These are phyloP conservation scores for Geotrypetes seraphini DNA, from an alignment of 2,797 vertebrate species.

Conservation along the genomic window DNA sequence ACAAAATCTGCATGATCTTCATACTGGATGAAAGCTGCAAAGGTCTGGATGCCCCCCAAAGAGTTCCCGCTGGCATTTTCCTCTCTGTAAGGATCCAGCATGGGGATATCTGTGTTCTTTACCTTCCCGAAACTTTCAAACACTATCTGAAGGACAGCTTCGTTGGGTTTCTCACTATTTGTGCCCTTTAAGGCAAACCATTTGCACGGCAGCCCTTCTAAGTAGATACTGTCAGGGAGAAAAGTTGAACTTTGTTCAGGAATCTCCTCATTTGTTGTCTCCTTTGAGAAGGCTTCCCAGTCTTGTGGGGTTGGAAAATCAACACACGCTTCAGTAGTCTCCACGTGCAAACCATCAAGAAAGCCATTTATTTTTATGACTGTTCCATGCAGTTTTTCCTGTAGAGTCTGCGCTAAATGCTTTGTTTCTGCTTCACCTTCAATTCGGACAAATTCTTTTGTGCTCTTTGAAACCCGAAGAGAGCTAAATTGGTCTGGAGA, in stretches of 20 bases:
- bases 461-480: slow-evolving; percentile 40
- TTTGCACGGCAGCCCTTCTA: slow-evolving; percentile 50
- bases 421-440: slow-evolving; percentile 48
- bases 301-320: slow-evolving; percentile 23
- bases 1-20: slow-evolving; percentile 33
- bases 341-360: slow-evolving; percentile 34
- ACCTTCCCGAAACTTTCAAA: slow-evolving; percentile 50
- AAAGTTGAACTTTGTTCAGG: slow-evolving; percentile 12
- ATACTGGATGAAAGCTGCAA: slow-evolving; percentile 50
- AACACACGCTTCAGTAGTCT: slow-evolving; percentile 22
- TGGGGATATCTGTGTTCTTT: slow-evolving; percentile 47
- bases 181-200: slow-evolving; percentile 45
- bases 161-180: slow-evolving; percentile 37
- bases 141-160: slow-evolving; percentile 40
- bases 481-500: slow-evolving; percentile 47
- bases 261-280: not conserved
- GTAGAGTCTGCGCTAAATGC: slow-evolving; percentile 32
- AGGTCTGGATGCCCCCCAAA: slow-evolving; percentile 37
- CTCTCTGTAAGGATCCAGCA: slow-evolving; percentile 50
- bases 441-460: slow-evolving; percentile 40
- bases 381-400: slow-evolving; percentile 44
- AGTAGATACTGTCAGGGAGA: slow-evolving; percentile 35
- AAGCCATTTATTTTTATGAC: slow-evolving; percentile 38
- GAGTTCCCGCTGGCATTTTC: slow-evolving; percentile 28
- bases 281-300: slow-evolving; percentile 19